Conservation (phyloP, 2,888 invertebrate species). For the Chouioia cunea region DNA sequence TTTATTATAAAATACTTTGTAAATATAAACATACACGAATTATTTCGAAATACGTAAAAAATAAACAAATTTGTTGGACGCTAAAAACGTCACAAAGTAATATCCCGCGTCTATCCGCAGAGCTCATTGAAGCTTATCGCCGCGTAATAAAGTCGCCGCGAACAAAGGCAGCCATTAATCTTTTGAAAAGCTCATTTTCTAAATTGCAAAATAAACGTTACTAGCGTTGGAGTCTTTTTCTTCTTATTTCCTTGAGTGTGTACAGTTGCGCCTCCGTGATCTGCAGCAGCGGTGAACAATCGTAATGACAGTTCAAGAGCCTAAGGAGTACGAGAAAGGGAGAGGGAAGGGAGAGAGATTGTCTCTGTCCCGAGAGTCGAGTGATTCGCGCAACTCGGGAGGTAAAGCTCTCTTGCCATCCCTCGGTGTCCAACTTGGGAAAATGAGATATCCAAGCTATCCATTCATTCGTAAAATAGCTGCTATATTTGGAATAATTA, state of each 20-base stretch:
- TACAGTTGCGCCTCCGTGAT: constrained; percentile 1
- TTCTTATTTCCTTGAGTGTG: constrained; percentile 4
- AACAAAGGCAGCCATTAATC: no score
- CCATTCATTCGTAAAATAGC: no score
- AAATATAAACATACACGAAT: no score
- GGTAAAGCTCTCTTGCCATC: constrained; percentile 2
- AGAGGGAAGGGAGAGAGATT: constrained; percentile 3
- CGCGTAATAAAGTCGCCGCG: no score
- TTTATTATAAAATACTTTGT: no score
- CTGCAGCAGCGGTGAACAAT: background rate
- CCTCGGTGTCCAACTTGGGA: background rate
- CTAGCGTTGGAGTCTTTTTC: background rate
- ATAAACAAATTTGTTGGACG: no score
- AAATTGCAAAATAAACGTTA: constrained; percentile 42
- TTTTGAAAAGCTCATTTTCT: constrained; percentile 26
- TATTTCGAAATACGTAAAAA: no score
- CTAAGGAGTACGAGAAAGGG: no score
- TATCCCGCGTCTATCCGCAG: no score
- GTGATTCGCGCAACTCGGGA: background rate
- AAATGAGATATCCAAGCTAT: background rate
- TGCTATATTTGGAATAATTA: no score
- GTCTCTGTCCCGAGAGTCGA: background rate
- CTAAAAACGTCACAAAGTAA: no score
- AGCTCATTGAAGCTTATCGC: no score
- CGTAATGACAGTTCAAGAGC: constrained; percentile 12